Percentiles rank a stretch among this genome's conserved stretches.
phyloP scores from a whole-genome alignment of 2,797 vertebrate genomes.

The Rhinophrynus dorsalis region DNA sequence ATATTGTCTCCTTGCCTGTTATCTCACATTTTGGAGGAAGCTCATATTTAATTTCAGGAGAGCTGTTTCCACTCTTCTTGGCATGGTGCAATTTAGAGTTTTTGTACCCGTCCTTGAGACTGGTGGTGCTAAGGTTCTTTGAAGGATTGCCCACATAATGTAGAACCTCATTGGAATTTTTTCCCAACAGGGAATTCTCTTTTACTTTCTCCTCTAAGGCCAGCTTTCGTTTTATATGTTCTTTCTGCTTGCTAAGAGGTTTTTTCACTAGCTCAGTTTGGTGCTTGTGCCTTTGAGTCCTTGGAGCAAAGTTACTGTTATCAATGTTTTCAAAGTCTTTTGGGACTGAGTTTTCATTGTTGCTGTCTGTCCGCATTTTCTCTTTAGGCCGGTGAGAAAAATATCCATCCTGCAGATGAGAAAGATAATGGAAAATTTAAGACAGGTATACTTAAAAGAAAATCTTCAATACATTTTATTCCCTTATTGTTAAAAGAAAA shows the following conservation, averaged over 20 bases:
- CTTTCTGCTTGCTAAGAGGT: slow-evolving; percentile 73
- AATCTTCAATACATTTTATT: not conserved
- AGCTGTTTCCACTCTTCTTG: slow-evolving; percentile 60
- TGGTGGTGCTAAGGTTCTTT: slow-evolving; percentile 58
- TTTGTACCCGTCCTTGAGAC: slow-evolving; percentile 59
- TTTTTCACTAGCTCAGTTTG: slow-evolving; percentile 70
- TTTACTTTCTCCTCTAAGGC: slow-evolving; percentile 76
- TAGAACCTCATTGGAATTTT: slow-evolving; percentile 76
- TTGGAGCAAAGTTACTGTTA: slow-evolving; percentile 94
- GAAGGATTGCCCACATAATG: slow-evolving; percentile 56
- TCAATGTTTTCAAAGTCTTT: slow-evolving; percentile 97
- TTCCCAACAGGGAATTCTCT: slow-evolving; percentile 67
- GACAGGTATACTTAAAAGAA: not conserved
- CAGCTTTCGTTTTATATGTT: slow-evolving; percentile 76
- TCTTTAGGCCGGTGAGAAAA: slow-evolving; percentile 95
- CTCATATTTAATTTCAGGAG: slow-evolving; percentile 79
- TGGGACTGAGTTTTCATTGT: slow-evolving; percentile 97
- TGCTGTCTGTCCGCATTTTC: slow-evolving; percentile 93
- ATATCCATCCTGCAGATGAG: slow-evolving; percentile 82
- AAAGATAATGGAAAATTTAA: slow-evolving; percentile 42
- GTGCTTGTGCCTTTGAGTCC: slow-evolving; percentile 84
- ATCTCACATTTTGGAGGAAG: slow-evolving; percentile 89
- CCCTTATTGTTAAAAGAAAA: not conserved
- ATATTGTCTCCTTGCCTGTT: slow-evolving; percentile 92
- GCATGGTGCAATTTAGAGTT: slow-evolving; percentile 61